Percentiles rank a stretch among this genome's conserved stretches.
These are phyloP conservation scores for Patella pellucida DNA, from an alignment of 2,888 invertebrate genomes.

Conservation along the genomic window DNA sequence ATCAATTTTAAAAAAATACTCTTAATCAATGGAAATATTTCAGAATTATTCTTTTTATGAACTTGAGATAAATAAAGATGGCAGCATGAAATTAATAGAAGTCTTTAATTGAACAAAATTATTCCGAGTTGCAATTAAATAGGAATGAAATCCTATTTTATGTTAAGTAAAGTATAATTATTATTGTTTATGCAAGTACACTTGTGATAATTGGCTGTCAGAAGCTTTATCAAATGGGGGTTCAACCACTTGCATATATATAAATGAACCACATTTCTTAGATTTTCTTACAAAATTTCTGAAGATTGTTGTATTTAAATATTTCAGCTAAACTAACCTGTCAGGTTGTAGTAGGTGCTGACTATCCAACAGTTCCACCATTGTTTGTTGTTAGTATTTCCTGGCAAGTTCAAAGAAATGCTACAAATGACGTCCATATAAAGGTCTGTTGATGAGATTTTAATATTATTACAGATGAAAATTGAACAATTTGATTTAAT, in stretches of 20 bases:
- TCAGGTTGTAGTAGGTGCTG: slow-evolving; percentile 83
- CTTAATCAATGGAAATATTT: too few species aligned
- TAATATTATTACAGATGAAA: too few species aligned
- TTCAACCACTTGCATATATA: not conserved
- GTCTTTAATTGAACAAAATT: too few species aligned
- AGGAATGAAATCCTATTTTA: too few species aligned
- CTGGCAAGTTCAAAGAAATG: slow-evolving; percentile 80
- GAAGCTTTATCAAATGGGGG: too few species aligned
- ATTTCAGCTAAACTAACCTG: slow-evolving; percentile 81
- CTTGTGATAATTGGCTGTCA: not conserved
- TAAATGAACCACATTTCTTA: not conserved
- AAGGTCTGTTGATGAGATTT: slow-evolving; percentile 72
- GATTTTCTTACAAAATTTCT: not conserved
- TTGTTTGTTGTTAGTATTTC: slow-evolving; percentile 82
- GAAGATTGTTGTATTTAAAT: not conserved
- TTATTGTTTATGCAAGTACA: not conserved
- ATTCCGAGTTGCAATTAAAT: too few species aligned
- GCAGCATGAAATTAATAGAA: too few species aligned
- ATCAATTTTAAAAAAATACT: too few species aligned
- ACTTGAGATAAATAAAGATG: too few species aligned
- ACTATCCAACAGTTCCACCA: slow-evolving; percentile 85
- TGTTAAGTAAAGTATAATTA: too few species aligned
- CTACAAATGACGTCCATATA: slow-evolving; percentile 80
- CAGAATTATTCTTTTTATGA: too few species aligned
- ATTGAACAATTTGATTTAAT: too few species aligned